Evolutionary conservation across 2,888 invertebrate genomes (phyloP).

Genomic region (Lycaena phlaeas): DNA sequence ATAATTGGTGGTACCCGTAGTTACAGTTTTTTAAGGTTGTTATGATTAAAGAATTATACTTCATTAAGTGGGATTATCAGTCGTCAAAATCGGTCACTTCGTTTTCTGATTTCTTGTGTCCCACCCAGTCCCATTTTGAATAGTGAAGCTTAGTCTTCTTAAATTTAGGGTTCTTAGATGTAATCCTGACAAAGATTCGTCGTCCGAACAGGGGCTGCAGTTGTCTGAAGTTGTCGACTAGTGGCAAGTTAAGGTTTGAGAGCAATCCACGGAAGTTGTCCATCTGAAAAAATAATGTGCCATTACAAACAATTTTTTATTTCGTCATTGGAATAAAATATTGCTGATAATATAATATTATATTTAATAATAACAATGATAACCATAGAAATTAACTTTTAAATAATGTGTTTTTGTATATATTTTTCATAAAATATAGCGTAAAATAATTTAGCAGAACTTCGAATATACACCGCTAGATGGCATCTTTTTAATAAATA

Average conservation of each 20-base stretch:
- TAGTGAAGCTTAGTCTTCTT: slow-evolving; percentile 73
- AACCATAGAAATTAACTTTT: too few relatives aligned
- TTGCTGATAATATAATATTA: not conserved
- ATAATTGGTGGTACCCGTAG: too few relatives aligned
- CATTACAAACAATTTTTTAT: slow-evolving; percentile 1
- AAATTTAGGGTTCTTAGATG: slow-evolving; percentile 70
- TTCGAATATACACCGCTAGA: too few relatives aligned
- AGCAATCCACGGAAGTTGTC: slow-evolving; percentile 77
- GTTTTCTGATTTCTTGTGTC: slow-evolving; percentile 63
- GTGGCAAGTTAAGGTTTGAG: slow-evolving; percentile 73
- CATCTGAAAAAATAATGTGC: slow-evolving; percentile 54
- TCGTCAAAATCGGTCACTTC: slow-evolving; percentile 62
- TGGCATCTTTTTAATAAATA: too few relatives aligned
- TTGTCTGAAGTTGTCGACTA: slow-evolving; percentile 80
- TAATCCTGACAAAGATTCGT: slow-evolving; percentile 77
- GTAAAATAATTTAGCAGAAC: too few relatives aligned
- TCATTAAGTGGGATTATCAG: too few relatives aligned
- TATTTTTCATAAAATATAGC: too few relatives aligned
- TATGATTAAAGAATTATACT: too few relatives aligned
- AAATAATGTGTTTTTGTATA: too few relatives aligned
- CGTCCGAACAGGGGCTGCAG: slow-evolving; percentile 79
- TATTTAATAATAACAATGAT: not conserved
- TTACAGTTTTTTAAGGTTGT: too few relatives aligned
- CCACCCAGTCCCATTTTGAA: slow-evolving; percentile 77
- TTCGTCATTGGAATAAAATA: not conserved